These are phyloP conservation scores for Cotesia chilonis DNA, from an alignment of 1,140 invertebrate species.

Conservation along the genomic window DNA sequence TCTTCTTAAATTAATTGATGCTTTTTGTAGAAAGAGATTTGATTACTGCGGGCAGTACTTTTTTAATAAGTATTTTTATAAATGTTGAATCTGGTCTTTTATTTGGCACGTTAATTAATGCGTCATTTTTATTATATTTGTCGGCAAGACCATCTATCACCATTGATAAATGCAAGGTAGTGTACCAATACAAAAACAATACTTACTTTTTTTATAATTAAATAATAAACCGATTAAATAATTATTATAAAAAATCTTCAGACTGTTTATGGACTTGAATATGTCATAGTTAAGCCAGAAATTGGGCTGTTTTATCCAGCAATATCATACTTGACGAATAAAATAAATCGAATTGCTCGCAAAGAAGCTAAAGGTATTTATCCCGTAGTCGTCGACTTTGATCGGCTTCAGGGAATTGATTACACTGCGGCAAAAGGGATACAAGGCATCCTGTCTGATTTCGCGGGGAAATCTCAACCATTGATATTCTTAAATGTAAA, in stretches of 20 bases:
- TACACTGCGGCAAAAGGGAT: conserved; percentile 70
- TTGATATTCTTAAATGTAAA: conserved; percentile 59
- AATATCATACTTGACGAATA: conserved; percentile 68
- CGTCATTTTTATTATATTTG: conserved; percentile 71
- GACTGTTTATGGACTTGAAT: conserved; percentile 57
- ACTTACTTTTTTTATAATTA: conserved; percentile 31
- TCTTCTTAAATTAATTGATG: conserved; percentile 8
- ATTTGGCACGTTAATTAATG: conserved; percentile 70
- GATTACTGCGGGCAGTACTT: conserved; percentile 68
- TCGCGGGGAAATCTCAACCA: conserved; percentile 51
- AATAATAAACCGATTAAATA: conserved; percentile 28
- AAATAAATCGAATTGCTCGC: conserved; percentile 62
- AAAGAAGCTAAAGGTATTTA: conserved; percentile 54
- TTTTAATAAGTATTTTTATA: conserved; percentile 68
- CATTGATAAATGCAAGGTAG: conserved; percentile 58
- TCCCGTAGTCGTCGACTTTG: conserved; percentile 71
- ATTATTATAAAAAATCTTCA: conserved; percentile 35
- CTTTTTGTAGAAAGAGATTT: conserved; percentile 70
- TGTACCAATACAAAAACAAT: too few species aligned
- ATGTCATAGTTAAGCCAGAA: conserved; percentile 70
- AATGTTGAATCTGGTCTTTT: conserved; percentile 76
- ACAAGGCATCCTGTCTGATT: conserved; percentile 52
- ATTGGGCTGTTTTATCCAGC: conserved; percentile 74
- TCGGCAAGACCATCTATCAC: conserved; percentile 62
- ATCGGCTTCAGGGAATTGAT: conserved; percentile 70